Evolutionary conservation across 2,113 vertebrate species (phyloP).

Genomic region (Tetraodon nigroviridis): DNA sequence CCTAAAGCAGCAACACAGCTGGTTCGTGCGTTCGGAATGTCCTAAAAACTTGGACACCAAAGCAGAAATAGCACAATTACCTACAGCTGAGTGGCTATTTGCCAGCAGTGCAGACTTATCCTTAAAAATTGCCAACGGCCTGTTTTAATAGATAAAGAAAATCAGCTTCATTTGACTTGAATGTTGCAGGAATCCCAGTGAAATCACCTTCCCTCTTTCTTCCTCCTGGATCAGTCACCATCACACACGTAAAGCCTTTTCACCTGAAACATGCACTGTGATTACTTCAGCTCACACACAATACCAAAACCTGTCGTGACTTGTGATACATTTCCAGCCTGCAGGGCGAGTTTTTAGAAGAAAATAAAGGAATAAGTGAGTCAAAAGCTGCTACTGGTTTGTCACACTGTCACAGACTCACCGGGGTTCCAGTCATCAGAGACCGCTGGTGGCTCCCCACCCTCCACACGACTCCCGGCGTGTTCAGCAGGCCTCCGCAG

Average conservation of each 20-base stretch:
- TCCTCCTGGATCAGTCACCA: too few species aligned
- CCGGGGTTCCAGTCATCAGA: constrained; percentile 77
- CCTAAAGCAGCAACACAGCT: constrained; percentile 16
- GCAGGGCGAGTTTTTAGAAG: too few species aligned
- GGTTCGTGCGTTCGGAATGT: constrained; percentile 26
- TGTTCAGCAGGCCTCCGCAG: constrained; percentile 67
- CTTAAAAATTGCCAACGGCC: constrained; percentile 10
- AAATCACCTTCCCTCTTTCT: too few species aligned
- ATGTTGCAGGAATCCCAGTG: too few species aligned
- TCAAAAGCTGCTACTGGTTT: too few species aligned
- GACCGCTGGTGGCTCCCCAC: constrained; percentile 79
- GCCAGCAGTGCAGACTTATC: constrained; percentile 7
- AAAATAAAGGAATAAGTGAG: too few species aligned
- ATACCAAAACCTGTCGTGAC: neutral
- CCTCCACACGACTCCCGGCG: constrained; percentile 74
- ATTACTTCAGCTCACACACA: neutral
- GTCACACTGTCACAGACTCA: constrained; percentile 51
- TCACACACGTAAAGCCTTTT: too few species aligned
- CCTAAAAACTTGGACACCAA: constrained; percentile 11
- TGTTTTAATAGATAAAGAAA: constrained; percentile 10
- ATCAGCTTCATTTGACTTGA: neutral
- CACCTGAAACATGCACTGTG: too few species aligned
- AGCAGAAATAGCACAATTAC: constrained; percentile 36
- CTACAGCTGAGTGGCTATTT: constrained; percentile 46
- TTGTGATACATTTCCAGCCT: too few species aligned